Conservation (phyloP, 2,888 invertebrate species). For the Pyrochroa serraticornis region DNA sequence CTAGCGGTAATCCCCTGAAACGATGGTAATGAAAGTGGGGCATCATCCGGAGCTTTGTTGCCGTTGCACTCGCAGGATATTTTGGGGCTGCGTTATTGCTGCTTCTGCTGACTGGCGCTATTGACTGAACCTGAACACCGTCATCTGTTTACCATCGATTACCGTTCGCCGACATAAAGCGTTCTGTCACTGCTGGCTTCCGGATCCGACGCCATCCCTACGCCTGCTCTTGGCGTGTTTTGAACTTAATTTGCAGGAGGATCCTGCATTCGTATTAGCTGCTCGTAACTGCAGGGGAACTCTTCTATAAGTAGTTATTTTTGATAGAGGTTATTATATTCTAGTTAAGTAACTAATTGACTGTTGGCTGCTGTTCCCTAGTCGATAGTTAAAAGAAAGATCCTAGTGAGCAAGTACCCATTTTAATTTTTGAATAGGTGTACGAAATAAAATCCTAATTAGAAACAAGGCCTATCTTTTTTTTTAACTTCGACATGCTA, state of each 20-base stretch:
- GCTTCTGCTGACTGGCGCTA: conserved; percentile 31
- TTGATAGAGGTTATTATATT: not conserved
- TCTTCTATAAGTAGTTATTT: conserved; percentile 32
- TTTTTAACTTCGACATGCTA: too few relatives aligned
- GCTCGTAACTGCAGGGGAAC: conserved; percentile 22
- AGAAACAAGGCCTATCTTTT: too few relatives aligned
- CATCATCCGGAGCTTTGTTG: conserved; percentile 20
- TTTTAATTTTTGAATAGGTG: too few relatives aligned
- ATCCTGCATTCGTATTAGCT: conserved; percentile 35
- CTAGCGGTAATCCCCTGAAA: conserved; percentile 37
- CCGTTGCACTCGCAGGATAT: conserved; percentile 28
- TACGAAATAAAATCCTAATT: too few relatives aligned
- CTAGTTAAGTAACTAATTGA: too few relatives aligned
- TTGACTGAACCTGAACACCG: conserved; percentile 46
- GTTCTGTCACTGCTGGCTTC: conserved; percentile 48
- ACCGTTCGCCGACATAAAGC: conserved; percentile 52
- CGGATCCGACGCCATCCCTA: conserved; percentile 31
- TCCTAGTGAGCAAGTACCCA: too few relatives aligned
- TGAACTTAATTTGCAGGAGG: conserved; percentile 41
- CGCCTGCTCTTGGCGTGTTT: conserved; percentile 41
- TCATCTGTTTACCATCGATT: conserved; percentile 60
- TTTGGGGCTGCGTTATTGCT: conserved; percentile 32
- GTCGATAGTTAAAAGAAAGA: too few relatives aligned
- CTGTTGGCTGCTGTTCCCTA: too few relatives aligned
- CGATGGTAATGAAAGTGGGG: conserved; percentile 46